Percentiles rank a stretch among this genome's conserved stretches.
Evolutionary conservation across 1,140 invertebrate species (phyloP).

Genomic region (Anagrus nilaparvatae): DNA sequence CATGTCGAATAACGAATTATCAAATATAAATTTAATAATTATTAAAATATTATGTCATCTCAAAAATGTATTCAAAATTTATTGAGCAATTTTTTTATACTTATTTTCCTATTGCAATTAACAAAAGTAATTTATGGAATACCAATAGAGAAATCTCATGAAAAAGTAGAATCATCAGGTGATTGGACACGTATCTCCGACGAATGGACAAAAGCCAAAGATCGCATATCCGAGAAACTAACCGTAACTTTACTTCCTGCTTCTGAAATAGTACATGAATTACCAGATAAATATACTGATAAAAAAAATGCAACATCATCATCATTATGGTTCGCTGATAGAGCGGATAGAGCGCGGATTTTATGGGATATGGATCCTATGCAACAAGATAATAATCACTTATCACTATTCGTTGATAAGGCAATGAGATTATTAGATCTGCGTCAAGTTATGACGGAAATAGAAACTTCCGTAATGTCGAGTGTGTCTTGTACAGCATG

Average conservation of each 20-base stretch:
- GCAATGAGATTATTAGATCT: conserved; percentile 70
- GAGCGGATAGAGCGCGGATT: conserved; percentile 38
- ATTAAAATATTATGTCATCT: no score
- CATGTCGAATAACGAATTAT: no score
- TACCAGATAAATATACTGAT: background rate
- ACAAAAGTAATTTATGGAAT: no score
- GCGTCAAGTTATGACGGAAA: conserved; percentile 73
- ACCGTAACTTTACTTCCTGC: conserved; percentile 3
- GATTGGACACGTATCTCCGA: background rate
- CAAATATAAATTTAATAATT: no score
- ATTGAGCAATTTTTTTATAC: no score
- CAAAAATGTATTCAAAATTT: no score
- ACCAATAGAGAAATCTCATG: no score
- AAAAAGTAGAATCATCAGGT: background rate
- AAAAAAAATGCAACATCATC: background rate
- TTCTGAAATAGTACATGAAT: conserved; percentile 1
- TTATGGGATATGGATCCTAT: conserved; percentile 56
- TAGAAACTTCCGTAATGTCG: conserved; percentile 83
- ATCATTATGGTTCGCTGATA: background rate
- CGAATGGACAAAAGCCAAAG: conserved; percentile 5
- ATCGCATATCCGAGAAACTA: conserved; percentile 3
- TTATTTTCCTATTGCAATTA: no score
- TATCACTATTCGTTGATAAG: conserved; percentile 71
- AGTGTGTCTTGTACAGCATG: conserved; percentile 85
- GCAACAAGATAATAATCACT: conserved; percentile 50